Conservation (phyloP, 1,140 invertebrate species). For the Papilio aristodemus region DNA sequence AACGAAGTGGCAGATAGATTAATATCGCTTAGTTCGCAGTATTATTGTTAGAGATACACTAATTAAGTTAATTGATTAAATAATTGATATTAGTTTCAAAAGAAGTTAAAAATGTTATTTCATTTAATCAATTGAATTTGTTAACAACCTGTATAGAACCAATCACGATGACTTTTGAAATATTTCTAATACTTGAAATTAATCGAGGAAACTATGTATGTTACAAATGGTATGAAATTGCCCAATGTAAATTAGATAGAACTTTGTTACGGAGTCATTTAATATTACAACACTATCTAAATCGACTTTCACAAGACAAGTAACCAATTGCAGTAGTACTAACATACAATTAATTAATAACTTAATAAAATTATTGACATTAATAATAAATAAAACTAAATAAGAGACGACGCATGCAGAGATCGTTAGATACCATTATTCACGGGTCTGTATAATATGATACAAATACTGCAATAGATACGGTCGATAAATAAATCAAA, state of each 20-base stretch:
- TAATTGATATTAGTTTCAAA: neutral
- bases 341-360: neutral
- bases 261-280: slow-evolving; percentile 25
- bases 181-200: slow-evolving; percentile 6
- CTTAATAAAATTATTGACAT: neutral
- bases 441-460: too few species aligned
- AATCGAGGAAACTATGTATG: slow-evolving; percentile 1
- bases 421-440: too few species aligned
- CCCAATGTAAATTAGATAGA: slow-evolving; percentile 27
- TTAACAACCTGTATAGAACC: neutral
- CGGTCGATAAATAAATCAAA: too few species aligned
- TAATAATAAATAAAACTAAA: too few species aligned
- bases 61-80: neutral
- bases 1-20: neutral
- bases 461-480: too few species aligned
- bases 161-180: neutral
- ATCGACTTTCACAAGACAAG: neutral
- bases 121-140: neutral
- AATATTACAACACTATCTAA: slow-evolving; percentile 10
- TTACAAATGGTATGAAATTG: slow-evolving; percentile 25
- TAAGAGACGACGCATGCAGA: too few species aligned
- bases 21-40: neutral
- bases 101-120: neutral
- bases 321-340: neutral
- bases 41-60: neutral